Conservation (phyloP, 2,888 invertebrate genomes). For the Seira sanloemensis region DNA sequence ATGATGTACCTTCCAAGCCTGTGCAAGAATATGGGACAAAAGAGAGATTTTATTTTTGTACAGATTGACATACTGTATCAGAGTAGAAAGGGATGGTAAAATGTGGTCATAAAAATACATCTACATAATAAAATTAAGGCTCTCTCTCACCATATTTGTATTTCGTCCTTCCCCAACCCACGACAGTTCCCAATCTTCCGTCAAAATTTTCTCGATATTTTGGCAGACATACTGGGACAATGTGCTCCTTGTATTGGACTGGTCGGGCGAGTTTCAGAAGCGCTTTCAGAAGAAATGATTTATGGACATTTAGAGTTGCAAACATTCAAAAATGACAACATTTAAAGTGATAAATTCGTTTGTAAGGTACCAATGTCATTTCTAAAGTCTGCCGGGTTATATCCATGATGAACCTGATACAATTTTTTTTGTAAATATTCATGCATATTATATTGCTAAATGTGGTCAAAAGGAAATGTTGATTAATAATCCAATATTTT, state of each 20-base stretch:
- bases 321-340: not conserved
- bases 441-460: too few relatives aligned
- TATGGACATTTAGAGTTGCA: too few relatives aligned
- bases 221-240: constrained; percentile 93
- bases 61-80: too few relatives aligned
- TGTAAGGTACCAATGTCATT: constrained; percentile 85
- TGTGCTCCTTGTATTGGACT: constrained; percentile 93
- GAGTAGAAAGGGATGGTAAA: too few relatives aligned
- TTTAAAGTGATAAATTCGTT: constrained; percentile 12
- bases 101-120: too few relatives aligned
- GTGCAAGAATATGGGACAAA: too few relatives aligned
- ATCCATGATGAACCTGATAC: constrained; percentile 85
- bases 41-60: too few relatives aligned
- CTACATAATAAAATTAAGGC: too few relatives aligned
- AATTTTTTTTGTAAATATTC: too few relatives aligned
- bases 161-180: constrained; percentile 92
- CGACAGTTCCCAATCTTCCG: constrained; percentile 93
- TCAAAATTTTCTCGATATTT: constrained; percentile 85
- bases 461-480: too few relatives aligned
- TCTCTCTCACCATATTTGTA: constrained; percentile 55
- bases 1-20: constrained; percentile 57
- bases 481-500: too few relatives aligned
- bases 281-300: constrained; percentile 31
- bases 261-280: constrained; percentile 75
- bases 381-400: constrained; percentile 92